Base-by-base conservation (phyloP, 2,888 invertebrate species). In the Pseudococcus longispinus region DNA sequence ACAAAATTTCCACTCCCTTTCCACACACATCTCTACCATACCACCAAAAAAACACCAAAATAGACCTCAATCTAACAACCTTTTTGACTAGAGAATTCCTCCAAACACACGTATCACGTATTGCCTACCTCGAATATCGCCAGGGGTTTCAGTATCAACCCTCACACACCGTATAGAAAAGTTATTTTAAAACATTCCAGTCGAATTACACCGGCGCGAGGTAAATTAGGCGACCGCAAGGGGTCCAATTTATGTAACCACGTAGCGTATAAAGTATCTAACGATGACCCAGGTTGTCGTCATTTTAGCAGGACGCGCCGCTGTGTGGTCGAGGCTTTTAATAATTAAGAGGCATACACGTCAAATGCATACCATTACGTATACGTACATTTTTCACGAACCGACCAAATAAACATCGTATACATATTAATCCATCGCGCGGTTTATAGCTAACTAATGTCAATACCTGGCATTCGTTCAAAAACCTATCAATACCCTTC, bases 401-500 rank as follows among this genome's bases (percentile, higher is more conserved):
- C 29, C 70, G 15, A 15, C 60, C 20, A 60, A 60, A 51, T 51
- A 51, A 51, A 51, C n/a, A 51, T n/a, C 65, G 65, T 2, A 65
- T 65, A 65, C 26, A 70, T 70, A 70, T 70, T 70, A 70, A 70
- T 70, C 29, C 20, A 20, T 55, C 6, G 20, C 70, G 11, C 13
- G 70, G 29, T 65, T 65, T 9, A 32, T 32, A 23, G 29, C 29
- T 70, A 70, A 70, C 70, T 29, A 70, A 70, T 70, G 70, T 70
- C 70, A 70, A 70, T 70, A 70, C 26, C 70, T 70, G 70, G 70
- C 60, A 23, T 70, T 2, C 70, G 70, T 70, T 70, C 70, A 70
- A 70, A 70, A 70, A 70, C 29, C 18, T 6, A 70, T 70, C 70
- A 70, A 70, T 70, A 70, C 70, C 65, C 65, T 65, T 70, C 70